Base-by-base conservation (phyloP, 1,140 invertebrate genomes). In the Trichoplusia ni region DNA sequence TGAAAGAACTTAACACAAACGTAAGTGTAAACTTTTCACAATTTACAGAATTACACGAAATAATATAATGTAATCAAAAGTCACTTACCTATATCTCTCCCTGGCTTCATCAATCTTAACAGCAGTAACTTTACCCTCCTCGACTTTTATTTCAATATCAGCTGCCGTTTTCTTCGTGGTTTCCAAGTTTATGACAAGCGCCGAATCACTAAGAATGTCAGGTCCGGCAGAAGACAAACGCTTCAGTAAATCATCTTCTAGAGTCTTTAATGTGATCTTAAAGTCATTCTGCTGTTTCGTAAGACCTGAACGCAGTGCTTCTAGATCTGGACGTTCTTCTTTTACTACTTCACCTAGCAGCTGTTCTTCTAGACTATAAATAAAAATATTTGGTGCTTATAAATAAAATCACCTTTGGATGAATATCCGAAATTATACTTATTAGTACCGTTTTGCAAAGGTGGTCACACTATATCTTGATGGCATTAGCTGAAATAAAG, bases 271-370 rank as follows among this genome's bases (percentile, higher is more conserved):
- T 0, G 95, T 95, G 46, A 99, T 99, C 91, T 99, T 99, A 78
- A 98, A 98, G 71, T 96, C 95, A 78, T 99, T 99, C 81, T 99
- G 97, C 80, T 98, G 96, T 75, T 96, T 96, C 0, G 97, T 99
- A 3, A 99, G 86, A 37, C 95, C 93, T 2, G 92, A 91, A 68
- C 94, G 92, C 25, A 94, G 89, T 16, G 92, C 89, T 90, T 99
- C 97, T 11, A 99, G 91, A 88, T 99, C 98, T 0, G 97, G 97
- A 73, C 98, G 92, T 90, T 99, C 98, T 2, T 95, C 95, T 91
- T 97, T 97, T 0, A 99, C 98, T 6, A 99, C 97, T 90, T 97
- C 97, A 9, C 96, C 97, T 18, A 99, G 90, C 3, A 99, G 83
- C 86, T 99, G 98, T 82, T 99, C 98, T 87, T 99, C 98, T 3